phyloP scores from a whole-genome alignment of 2,797 vertebrate genomes.

The Enteromius paludinosus region DNA sequence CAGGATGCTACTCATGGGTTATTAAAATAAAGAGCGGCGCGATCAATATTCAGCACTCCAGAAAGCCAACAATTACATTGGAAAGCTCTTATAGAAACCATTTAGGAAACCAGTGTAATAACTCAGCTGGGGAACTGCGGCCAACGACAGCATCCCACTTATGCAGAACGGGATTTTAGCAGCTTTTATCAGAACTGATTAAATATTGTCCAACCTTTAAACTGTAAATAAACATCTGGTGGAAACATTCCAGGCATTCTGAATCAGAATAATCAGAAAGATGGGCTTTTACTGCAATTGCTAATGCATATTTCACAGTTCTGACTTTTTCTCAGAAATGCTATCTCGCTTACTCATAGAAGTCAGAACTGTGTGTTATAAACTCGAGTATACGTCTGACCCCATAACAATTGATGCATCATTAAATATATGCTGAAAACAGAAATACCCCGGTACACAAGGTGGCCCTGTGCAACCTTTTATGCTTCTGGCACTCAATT shows the following conservation, averaged over 20 bases:
- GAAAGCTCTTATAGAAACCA: conserved; percentile 61
- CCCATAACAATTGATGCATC: neutral
- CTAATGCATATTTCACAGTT: neutral
- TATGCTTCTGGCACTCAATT: too few relatives aligned
- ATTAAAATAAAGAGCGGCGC: conserved; percentile 31
- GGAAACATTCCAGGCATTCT: neutral
- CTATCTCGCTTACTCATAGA: neutral
- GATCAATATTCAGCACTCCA: conserved; percentile 40
- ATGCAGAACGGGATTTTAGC: neutral
- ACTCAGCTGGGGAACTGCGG: conserved; percentile 36
- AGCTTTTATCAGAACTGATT: neutral
- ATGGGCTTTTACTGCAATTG: neutral
- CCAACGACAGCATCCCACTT: neutral
- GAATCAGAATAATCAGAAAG: neutral
- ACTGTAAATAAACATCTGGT: neutral
- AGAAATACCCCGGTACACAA: too few relatives aligned
- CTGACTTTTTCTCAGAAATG: neutral
- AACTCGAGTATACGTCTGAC: neutral
- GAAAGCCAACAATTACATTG: conserved; percentile 56
- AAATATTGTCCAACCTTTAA: neutral
- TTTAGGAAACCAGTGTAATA: conserved; percentile 38
- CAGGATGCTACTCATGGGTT: conserved; percentile 19
- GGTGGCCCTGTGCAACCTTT: too few relatives aligned
- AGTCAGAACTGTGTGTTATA: neutral
- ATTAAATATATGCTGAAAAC: neutral